These are phyloP conservation scores for Rhyacichthys aspro DNA, from an alignment of 2,797 vertebrate species.

Conservation along the genomic window DNA sequence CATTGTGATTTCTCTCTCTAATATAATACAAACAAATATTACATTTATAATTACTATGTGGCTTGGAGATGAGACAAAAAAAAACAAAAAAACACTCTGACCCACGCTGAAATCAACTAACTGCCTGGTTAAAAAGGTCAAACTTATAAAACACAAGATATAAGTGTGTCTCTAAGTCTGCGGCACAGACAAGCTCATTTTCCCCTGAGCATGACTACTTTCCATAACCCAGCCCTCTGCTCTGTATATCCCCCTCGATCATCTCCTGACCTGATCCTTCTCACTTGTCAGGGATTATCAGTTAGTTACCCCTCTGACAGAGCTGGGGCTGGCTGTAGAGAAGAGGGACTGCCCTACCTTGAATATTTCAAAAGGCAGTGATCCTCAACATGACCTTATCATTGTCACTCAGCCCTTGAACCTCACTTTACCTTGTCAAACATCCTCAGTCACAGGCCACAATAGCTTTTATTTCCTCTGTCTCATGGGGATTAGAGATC, in stretches of 20 bases:
- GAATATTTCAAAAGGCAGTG: conserved; percentile 68
- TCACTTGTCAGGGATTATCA: conserved; percentile 44
- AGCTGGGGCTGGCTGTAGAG: conserved; percentile 26
- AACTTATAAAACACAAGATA: too few species aligned
- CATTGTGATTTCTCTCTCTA: not conserved
- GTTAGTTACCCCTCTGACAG: conserved; percentile 52
- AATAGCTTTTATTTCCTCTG: conserved; percentile 36
- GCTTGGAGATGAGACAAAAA: not conserved
- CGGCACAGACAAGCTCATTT: not conserved
- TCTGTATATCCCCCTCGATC: conserved; percentile 20
- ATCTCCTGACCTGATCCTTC: conserved; percentile 38
- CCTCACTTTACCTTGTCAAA: conserved; percentile 56
- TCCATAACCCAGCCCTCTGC: conserved; percentile 26
- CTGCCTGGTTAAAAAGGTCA: not conserved
- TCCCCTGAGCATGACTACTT: conserved; percentile 3
- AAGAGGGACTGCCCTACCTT: conserved; percentile 46
- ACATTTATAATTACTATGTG: not conserved
- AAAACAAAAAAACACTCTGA: not conserved
- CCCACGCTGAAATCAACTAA: not conserved
- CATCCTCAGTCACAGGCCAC: conserved; percentile 33
- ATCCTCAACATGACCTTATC: conserved; percentile 60
- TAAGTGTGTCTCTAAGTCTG: not conserved
- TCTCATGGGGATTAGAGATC: conserved; percentile 48
- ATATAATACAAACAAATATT: not conserved
- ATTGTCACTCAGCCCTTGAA: conserved; percentile 52